phyloP scores from a whole-genome alignment of 2,113 vertebrate genomes.

The Odocoileus hemionus region DNA sequence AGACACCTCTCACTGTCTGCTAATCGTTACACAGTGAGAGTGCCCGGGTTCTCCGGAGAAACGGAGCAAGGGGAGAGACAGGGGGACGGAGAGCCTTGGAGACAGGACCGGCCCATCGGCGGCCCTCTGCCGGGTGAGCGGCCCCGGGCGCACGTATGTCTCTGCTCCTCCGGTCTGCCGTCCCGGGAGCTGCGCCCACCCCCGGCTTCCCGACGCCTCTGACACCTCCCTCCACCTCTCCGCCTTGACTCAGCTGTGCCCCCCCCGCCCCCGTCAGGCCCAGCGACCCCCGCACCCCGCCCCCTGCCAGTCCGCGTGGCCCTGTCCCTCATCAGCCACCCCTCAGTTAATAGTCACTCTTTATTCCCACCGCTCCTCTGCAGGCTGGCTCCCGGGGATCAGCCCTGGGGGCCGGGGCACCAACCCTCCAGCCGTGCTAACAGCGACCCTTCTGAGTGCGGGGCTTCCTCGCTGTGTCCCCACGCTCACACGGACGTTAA shows the following conservation, averaged over 20 bases:
- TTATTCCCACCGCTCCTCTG: neutral
- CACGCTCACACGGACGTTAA: fast-evolving
- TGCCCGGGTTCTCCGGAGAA: neutral
- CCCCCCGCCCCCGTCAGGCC: neutral
- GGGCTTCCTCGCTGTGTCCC: fast-evolving
- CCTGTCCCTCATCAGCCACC: neutral
- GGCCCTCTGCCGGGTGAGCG: neutral
- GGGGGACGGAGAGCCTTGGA: neutral
- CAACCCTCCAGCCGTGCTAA: neutral
- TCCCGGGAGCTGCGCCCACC: neutral
- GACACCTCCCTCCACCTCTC: neutral
- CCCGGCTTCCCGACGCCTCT: neutral
- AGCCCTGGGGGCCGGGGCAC: neutral
- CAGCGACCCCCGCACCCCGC: neutral
- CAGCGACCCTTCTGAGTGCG: neutral
- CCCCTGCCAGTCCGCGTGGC: neutral
- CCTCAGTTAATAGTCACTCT: neutral
- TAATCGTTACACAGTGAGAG: neutral
- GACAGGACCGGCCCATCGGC: fast-evolving
- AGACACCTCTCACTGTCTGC: neutral
- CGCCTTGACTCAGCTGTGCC: neutral
- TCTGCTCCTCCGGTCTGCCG: neutral
- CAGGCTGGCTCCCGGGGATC: neutral
- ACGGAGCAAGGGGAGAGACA: neutral
- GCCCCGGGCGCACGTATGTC: neutral